Evolutionary conservation across 2,797 vertebrate genomes (phyloP), one percentile per base, ranked within the genome.

Genomic region (Acrocephalus scirpaceus): DNA sequence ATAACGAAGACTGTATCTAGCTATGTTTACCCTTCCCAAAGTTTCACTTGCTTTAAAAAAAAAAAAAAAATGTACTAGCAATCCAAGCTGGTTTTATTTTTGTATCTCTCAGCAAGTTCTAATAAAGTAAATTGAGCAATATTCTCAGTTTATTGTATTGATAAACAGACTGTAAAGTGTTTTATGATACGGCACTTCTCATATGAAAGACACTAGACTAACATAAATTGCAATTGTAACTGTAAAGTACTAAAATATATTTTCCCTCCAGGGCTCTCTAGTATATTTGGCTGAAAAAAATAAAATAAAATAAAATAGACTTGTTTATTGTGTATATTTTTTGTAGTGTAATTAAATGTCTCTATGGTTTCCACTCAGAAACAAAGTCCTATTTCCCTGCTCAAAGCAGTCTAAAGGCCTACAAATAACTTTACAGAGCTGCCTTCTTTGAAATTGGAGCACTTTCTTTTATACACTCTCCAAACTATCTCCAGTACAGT

Each of bases 271-370:
- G 93, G 92, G 80, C 65, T 75, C 66, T 92, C 79, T 75, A 87
- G 86, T 86, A 94, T 92, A 81, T 96, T 91, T 93, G 90, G 47
- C 70, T 97, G 84, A 72, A 94, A 80, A 96, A 96, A 95, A 83
- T 50, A 95, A 93, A 95, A 91, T 84, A 91, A 96, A 93, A 95
- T 90, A 96, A 96, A 97, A 94, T 81, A 95, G 95, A 95, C 89
- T 95, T 94, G 88, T 97, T 97, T 96, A 96, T 95, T 95, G 93
- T 90, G 67, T 92, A 58, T 88, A 87, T 97, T 95, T 96, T 96
- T 96, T 92, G 94, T 90, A 83, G 58, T 95, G 91, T 97, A 97
- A 97, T 95, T 97, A 97, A 96, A 96, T 93, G 71, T 95, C 86
- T 96, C 81, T 94, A 18, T n/a, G 58, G 79, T 56, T 97, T 94